These are phyloP conservation scores for Oligia strigilis DNA, from an alignment of 2,888 invertebrate genomes.

Conservation along the genomic window DNA sequence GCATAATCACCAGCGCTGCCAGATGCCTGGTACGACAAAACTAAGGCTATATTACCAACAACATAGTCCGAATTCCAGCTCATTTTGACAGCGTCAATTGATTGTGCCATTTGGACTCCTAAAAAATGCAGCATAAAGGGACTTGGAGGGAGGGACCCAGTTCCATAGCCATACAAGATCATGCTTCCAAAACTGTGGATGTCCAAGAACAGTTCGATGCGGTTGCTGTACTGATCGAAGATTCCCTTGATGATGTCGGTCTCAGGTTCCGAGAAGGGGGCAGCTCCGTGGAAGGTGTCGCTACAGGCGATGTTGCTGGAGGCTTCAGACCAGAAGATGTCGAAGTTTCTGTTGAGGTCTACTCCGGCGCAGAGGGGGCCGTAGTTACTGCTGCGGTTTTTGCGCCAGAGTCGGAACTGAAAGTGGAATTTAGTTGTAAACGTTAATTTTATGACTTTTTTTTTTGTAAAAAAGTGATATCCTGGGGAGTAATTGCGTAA, in stretches of 20 bases:
- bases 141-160: slow-evolving; percentile 83
- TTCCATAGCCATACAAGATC: slow-evolving; percentile 81
- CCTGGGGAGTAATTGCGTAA: background rate
- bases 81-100: slow-evolving; percentile 83
- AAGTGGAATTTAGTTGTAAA: slow-evolving; percentile 40
- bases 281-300: slow-evolving; percentile 91
- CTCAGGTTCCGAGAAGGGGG: slow-evolving; percentile 92
- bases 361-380: slow-evolving; percentile 90
- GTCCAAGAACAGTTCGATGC: slow-evolving; percentile 92
- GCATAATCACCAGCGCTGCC: slow-evolving; percentile 92
- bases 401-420: slow-evolving; percentile 92
- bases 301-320: slow-evolving; percentile 88
- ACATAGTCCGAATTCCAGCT: slow-evolving; percentile 81
- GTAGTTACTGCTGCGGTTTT: slow-evolving; percentile 88
- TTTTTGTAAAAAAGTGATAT: background rate
- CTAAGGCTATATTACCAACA: slow-evolving; percentile 86
- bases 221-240: slow-evolving; percentile 83
- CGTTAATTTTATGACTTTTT: background rate
- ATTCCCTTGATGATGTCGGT: slow-evolving; percentile 89
- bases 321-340: slow-evolving; percentile 91
- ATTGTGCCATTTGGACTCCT: slow-evolving; percentile 79
- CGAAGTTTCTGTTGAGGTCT: slow-evolving; percentile 94
- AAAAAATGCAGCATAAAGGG: slow-evolving; percentile 78
- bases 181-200: slow-evolving; percentile 93
- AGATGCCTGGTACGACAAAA: slow-evolving; percentile 89